Conservation (phyloP, 1,140 invertebrate species). For the Propsilocerus akamusi region DNA sequence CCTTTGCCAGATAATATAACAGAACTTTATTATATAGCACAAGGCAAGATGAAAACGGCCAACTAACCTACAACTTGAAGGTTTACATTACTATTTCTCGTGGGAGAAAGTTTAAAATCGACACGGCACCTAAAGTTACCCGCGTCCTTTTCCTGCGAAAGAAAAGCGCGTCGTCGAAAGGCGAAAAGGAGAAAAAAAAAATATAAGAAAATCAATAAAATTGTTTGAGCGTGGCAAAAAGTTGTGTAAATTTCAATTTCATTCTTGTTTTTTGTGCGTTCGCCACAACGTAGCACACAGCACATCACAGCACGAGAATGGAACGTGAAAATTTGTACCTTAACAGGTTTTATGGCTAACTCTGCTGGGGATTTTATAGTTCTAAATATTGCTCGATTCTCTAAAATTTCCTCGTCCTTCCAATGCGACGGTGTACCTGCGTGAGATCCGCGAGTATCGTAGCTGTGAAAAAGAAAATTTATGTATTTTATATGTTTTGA, state of each 20-base stretch:
- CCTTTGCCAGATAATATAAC: neutral
- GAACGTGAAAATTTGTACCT: slow-evolving; percentile 13
- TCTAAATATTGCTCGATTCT: slow-evolving; percentile 30
- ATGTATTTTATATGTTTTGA: neutral
- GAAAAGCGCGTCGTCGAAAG: slow-evolving; percentile 39
- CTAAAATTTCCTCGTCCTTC: slow-evolving; percentile 29
- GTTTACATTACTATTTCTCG: slow-evolving; percentile 57
- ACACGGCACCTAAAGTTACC: slow-evolving; percentile 60
- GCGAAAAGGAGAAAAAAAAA: slow-evolving; percentile 33
- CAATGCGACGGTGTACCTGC: slow-evolving; percentile 27
- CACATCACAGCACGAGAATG: neutral
- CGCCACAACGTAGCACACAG: neutral
- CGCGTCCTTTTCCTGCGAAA: slow-evolving; percentile 43
- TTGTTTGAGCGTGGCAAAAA: neutral
- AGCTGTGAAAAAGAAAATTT: slow-evolving; percentile 16
- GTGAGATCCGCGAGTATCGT: slow-evolving; percentile 26
- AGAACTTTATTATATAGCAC: neutral
- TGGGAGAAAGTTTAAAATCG: slow-evolving; percentile 63
- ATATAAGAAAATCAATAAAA: slow-evolving; percentile 30
- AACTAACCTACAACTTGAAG: slow-evolving; percentile 65
- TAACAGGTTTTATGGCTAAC: slow-evolving; percentile 24
- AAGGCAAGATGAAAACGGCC: neutral
- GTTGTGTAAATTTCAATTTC: neutral
- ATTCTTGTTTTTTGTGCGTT: too few species aligned
- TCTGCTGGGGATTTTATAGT: slow-evolving; percentile 32